Base-by-base conservation (phyloP, 2,113 vertebrate species). In the Mystacornis crossleyi region DNA sequence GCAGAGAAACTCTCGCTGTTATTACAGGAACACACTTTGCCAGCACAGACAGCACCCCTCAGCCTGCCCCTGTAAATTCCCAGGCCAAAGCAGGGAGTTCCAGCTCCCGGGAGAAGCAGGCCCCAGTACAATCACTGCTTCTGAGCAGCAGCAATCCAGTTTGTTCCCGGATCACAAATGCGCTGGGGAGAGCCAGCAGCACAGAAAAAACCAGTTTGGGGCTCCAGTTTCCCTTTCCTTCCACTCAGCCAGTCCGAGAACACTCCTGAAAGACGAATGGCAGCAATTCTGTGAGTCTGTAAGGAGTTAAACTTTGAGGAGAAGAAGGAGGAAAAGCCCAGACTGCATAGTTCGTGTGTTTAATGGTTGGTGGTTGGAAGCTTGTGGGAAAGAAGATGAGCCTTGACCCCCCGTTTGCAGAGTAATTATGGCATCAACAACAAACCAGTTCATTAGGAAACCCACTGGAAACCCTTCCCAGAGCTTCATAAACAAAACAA, bases 401-500 rank as follows among this genome's bases (percentile, higher is more conserved):
- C 11, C 66, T 14, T 96, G 91, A 96, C 97, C 95, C 97, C 95
- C 97, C 1, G 65, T 83, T 89, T 96, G 95, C 79, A 78, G 81
- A 11, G 57, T 90, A 93, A 98, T 97, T 92, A 97, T 57, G 53
- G 72, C 55, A 53, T 79, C 81, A 48, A 84, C 82, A 96, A 91
- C 97, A 87, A 95, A 83, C 91, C 95, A 96, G 97, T 62, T 97
- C 97, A 97, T 98, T 97, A 98, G 96, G 86, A 97, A 98, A 94
- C 10, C 95, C 93, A 51, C 94, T 96, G 97, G 98, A 97, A 97
- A 87, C 40, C 53, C 75, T 87, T 60, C 2, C 38, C 81, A 81
- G 81, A 34, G 48, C 54, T 91, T 97, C 96, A 96, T 95, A 98
- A 98, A 98, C 98, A 98, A 96, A 90, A 93, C 97, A 83, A 98